Evolutionary conservation across 2,113 vertebrate species (phyloP).

Genomic region (Peromyscus maniculatus): DNA sequence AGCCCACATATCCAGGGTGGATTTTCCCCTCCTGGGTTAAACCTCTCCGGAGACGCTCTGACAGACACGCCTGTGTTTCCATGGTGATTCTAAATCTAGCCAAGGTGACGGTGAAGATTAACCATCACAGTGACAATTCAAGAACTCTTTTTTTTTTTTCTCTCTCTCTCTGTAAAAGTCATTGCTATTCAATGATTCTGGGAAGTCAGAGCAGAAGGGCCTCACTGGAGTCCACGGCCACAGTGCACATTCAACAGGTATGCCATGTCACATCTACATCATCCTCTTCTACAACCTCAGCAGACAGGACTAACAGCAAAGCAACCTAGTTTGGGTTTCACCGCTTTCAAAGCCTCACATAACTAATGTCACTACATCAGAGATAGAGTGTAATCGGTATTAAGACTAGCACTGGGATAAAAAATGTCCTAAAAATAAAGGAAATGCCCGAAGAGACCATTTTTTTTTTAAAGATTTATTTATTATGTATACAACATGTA

Average conservation of each 20-base stretch:
- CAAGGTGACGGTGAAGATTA: not conserved
- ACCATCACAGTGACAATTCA: not conserved
- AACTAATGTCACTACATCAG: not conserved
- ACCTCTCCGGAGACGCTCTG: not conserved
- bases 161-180: not conserved
- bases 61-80: not conserved
- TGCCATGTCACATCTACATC: rapidly evolving
- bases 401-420: not conserved
- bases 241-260: not conserved
- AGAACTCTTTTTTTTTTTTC: not conserved
- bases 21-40: not conserved
- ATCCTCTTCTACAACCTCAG: not conserved
- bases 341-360: not conserved
- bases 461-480: not conserved
- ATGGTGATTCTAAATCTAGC: not conserved
- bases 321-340: not conserved
- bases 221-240: not conserved
- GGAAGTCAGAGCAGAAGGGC: not conserved
- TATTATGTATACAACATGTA: too few relatives aligned
- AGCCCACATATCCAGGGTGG: not conserved
- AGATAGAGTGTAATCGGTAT: not conserved
- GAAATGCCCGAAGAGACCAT: not conserved
- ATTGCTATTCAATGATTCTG: not conserved
- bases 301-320: not conserved
- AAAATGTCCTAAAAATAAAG: conserved; percentile 22